phyloP scores from a whole-genome alignment of 2,797 vertebrate species.

The Falco cherrug region DNA sequence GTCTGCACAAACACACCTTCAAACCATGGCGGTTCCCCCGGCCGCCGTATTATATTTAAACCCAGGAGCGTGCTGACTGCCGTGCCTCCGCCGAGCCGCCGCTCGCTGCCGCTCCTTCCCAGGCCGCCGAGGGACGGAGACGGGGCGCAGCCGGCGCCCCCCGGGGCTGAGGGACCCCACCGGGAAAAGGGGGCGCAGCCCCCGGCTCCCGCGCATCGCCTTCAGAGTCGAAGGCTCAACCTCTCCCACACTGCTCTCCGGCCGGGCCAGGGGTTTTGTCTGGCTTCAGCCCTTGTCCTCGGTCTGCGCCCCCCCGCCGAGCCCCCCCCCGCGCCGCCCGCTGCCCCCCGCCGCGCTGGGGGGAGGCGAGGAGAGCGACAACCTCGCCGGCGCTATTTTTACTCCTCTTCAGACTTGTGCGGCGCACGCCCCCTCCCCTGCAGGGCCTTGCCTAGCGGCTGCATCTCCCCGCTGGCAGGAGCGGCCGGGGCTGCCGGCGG shows the following conservation, averaged over 20 bases:
- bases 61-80: conserved; percentile 58
- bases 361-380: background rate
- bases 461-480: background rate
- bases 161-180: background rate
- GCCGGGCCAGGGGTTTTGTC: background rate
- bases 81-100: conserved; percentile 2
- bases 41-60: conserved; percentile 66
- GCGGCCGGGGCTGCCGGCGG: background rate
- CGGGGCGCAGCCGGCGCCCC: conserved; percentile 3
- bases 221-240: background rate
- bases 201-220: background rate
- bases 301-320: background rate
- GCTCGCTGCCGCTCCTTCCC: conserved; percentile 17
- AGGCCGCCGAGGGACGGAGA: conserved; percentile 43
- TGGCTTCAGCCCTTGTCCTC: background rate
- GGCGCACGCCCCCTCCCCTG: conserved; percentile 35
- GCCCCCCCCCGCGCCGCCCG: background rate
- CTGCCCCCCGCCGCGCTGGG: background rate
- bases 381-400: conserved; percentile 16
- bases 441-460: conserved; percentile 26
- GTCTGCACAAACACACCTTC: conserved; percentile 77
- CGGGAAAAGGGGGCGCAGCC: background rate
- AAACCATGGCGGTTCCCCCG: conserved; percentile 72
- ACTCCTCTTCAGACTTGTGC: background rate
- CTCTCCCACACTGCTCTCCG: background rate